Base-by-base conservation (phyloP, 2,888 invertebrate species). In the Thymelicus sylvestris region DNA sequence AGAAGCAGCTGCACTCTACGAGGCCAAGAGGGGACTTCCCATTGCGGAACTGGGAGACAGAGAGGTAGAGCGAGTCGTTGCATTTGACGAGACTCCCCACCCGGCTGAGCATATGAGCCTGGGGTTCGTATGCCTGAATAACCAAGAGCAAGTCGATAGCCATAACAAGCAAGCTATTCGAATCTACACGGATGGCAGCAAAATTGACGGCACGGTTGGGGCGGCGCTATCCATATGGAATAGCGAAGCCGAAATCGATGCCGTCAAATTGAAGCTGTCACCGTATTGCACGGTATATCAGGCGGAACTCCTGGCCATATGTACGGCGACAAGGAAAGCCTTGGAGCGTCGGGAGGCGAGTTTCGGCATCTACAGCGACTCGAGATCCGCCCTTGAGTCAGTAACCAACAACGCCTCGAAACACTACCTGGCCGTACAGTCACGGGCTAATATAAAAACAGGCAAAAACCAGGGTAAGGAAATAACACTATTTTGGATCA, bases 231-330 rank as follows among this genome's bases (percentile, higher is more conserved):
- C 31, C 31, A 31, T 31, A 31, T 31, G 31, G 31, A 31, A 31
- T 5, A 31, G 31, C 31, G 41, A 41, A 41, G 41, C 41, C 41
- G 41, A 41, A 8, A 41, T 8, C 41, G 6, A 41, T 6, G 41
- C 41, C 7, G 6, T 41, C 41, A 39, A 52, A 13, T 8, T 66
- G 0, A 66, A 66, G 7, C 55, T 66, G n/a, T 50, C 24, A 7
- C 19, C 52, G 31, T 66, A 52, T 55, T 65, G 65, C 55, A 65
- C 65, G 15, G 65, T 65, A 12, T 65, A 52, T 12, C 65, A 55
- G 13, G 55, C 65, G 8, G 65, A 65, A 24, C 39, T 65, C 31
- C 31, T 48, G 3, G 65, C 65, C 2, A 6, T 65, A 3, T 4
- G 12, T 13, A 15, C 41, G 6, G 65, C 41, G 3, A 31, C 55